Evolutionary conservation across 2,797 vertebrate genomes (phyloP).

Genomic region (Trachurus trachurus): DNA sequence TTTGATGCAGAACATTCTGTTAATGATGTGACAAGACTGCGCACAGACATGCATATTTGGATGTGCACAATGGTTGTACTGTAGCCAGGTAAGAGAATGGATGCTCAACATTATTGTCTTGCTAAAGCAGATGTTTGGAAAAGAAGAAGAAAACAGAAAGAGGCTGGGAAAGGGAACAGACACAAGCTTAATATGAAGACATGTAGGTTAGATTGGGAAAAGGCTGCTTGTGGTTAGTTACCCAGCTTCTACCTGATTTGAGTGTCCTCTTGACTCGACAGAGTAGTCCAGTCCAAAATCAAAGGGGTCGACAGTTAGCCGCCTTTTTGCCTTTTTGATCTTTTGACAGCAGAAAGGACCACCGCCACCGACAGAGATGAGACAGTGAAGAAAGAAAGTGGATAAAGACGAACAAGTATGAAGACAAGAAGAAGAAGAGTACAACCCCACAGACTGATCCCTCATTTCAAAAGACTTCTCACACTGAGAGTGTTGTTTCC

Average conservation of each 20-base stretch:
- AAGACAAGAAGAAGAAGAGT: not conserved
- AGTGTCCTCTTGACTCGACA: conserved; percentile 72
- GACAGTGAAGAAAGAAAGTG: not conserved
- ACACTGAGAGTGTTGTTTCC: too few relatives aligned
- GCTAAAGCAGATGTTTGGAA: conserved; percentile 21
- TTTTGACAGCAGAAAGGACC: conserved; percentile 54
- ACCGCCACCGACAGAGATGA: conserved; percentile 48
- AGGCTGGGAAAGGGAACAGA: conserved; percentile 5
- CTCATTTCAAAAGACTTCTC: too few relatives aligned
- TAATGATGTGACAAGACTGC: conserved; percentile 17
- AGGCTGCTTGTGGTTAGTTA: not conserved
- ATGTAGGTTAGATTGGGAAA: conserved; percentile 3
- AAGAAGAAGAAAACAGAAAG: conserved; percentile 5
- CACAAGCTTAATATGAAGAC: not conserved
- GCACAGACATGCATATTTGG: not conserved
- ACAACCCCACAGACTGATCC: too few relatives aligned
- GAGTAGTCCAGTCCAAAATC: conserved; percentile 89
- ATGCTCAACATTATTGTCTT: conserved; percentile 6
- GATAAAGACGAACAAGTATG: not conserved
- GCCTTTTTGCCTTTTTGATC: conserved; percentile 90
- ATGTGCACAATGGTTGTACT: not conserved
- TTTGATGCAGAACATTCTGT: not conserved
- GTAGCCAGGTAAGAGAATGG: conserved; percentile 2
- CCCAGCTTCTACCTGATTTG: conserved; percentile 75
- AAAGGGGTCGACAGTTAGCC: conserved; percentile 89